Base-by-base conservation (phyloP, 2,113 vertebrate species). In the Sander vitreus region DNA sequence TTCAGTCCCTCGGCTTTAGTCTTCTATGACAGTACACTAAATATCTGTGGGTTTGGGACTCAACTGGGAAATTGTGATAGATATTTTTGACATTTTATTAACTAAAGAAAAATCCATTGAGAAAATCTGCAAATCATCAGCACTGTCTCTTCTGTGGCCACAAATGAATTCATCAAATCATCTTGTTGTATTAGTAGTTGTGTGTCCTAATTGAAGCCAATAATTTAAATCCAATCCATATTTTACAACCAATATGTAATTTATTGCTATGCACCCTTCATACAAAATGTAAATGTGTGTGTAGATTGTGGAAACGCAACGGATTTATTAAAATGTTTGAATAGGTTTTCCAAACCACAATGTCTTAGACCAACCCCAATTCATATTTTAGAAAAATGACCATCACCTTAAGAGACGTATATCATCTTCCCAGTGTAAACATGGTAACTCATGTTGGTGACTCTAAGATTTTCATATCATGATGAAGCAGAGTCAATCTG, bases 401-500 rank as follows among this genome's bases (percentile, higher is more conserved):
- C 23, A 25, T 80, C 72, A 30, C 21, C 54, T 6, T 30, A 48
- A 58, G 23, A 79, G 65, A 73, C 15, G 2, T 50, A 8, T 47
- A 54, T 80, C 78, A 47, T 64, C 45, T 85, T 70, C 33, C 5
- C 39, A 45, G 72, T 71, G 67, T 81, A 88, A 91, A 88, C 71
- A 88, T 68, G 73, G 87, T 85, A 84, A 64, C 60, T 89, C 73
- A 81, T 6, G 57, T 54, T 33, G 69, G 69, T 83, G 70, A 89
- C 65, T 9, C 60, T 67, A 48, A 81, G 70, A 87, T 83, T 85
- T 85, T 78, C 86, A 80, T 83, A 83, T 89, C 78, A 83, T 53
- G 81, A 90, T 85, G 84, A 85, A 86, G 83, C 66, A 48, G 84
- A 91, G 81, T 90, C 84, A 78, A 76, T 88, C 85, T 87, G 64